Evolutionary conservation across 2,113 vertebrate species (phyloP), one percentile per base, ranked within the genome.

Genomic region (Mobula birostris): DNA sequence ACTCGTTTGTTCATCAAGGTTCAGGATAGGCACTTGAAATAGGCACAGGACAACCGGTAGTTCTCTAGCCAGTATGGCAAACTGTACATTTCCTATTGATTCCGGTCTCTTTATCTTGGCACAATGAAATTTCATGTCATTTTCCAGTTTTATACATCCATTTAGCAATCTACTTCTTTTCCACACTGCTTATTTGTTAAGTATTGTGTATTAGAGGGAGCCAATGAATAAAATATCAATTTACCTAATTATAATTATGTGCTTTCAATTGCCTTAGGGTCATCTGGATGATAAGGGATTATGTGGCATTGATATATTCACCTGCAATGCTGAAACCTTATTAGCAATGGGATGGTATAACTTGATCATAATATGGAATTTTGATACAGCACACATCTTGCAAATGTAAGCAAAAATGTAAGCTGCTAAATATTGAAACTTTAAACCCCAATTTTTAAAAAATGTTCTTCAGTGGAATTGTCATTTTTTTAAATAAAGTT

Each of bases 351-450:
- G 91, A 36, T 93, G 91, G 91, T 32, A 21, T 9, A 93, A 48
- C 70, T 56, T 76, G 72, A 76, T 93, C 40, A 56, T 76, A 21
- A 1, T 93, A 29, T 93, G 91, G 91, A 29, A 93, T 93, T 29
- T 93, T 56, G 70, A 93, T 19, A 14, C 36, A 5, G 12, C 91
- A 74, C 5, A 21, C 70, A 72, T 93, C 68, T 14, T 74, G 40
- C 32, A 93, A 93, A 14, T 76, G 91, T 93, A 93, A 93, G 91
- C 36, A 91, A 36, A 91, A 0, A n/a, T 63, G 36, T 92, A 70
- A 11, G 19, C 11, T 70, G 66, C 36, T 68, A 63, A 92, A 70
- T 70, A 40, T 70, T 70, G 24, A 92, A 92, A 91, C 14, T 32
- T 68, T 70, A 72, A 87, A 4, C 21, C 21, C 1, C 19, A 61